Percentiles rank a stretch among this genome's conserved stretches.
phyloP scores from a whole-genome alignment of 2,797 vertebrate species.

The Eptatretus atami region DNA sequence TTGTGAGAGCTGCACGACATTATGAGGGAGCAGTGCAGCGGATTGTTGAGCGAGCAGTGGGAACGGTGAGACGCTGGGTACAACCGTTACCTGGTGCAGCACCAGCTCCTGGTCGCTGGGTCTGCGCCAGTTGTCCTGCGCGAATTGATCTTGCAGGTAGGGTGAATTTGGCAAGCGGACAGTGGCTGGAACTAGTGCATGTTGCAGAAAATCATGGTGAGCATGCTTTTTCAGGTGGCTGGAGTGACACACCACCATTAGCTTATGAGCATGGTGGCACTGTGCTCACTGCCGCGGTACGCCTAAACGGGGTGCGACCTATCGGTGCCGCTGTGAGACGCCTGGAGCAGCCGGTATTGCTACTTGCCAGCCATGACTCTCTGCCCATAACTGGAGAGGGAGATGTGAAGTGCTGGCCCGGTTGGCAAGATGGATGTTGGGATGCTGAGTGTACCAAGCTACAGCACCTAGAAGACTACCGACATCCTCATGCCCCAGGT shows the following conservation, averaged over 20 bases:
- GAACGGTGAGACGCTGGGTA: constrained; percentile 39
- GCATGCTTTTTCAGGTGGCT: constrained; percentile 26
- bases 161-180: constrained; percentile 3
- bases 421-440: constrained; percentile 13
- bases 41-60: constrained; percentile 43
- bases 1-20: constrained; percentile 59
- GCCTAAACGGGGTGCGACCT: constrained; percentile 33
- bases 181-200: too few species aligned
- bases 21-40: constrained; percentile 69
- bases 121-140: constrained; percentile 39
- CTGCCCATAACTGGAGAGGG: too few species aligned
- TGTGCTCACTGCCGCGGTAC: constrained; percentile 40
- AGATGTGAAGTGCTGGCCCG: constrained; percentile 10
- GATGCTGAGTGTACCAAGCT: constrained; percentile 21
- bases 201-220: too few species aligned
- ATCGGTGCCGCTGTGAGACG: constrained; percentile 38
- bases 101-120: constrained; percentile 30
- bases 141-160: constrained; percentile 58
- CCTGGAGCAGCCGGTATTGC: constrained; percentile 23
- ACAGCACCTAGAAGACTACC: constrained; percentile 36
- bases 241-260: constrained; percentile 74
- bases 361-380: constrained; percentile 16
- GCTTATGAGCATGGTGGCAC: constrained; percentile 58
- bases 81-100: constrained; percentile 14
- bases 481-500: constrained; percentile 65